A percentile compares a stretch with the other conserved stretches of the same genome.
phyloP scores from a whole-genome alignment of 2,888 invertebrate genomes.

The Priocnemis perturbator region DNA sequence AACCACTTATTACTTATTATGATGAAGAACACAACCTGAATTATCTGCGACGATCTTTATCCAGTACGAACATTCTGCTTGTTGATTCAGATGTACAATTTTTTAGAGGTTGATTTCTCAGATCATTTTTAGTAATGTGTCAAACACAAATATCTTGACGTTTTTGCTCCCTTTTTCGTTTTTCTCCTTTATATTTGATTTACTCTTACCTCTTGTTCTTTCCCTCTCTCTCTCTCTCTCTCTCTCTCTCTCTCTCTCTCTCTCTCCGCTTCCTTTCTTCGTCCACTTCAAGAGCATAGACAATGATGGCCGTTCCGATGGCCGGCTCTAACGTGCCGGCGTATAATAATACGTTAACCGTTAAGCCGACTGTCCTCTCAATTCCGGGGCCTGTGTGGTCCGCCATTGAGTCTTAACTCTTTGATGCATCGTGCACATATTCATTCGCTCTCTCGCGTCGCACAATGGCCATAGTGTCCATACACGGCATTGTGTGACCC shows the following conservation, averaged over 20 bases:
- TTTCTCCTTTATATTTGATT: too few species aligned
- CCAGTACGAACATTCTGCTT: too few species aligned
- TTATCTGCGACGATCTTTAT: too few species aligned
- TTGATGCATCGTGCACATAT: constrained; percentile 66
- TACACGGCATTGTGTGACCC: constrained; percentile 61
- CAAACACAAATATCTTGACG: too few species aligned
- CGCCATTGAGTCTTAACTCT: constrained; percentile 66
- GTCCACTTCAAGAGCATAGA: constrained; percentile 37
- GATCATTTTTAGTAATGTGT: too few species aligned
- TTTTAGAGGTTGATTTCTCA: too few species aligned
- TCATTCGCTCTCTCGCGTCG: constrained; percentile 56
- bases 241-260: neutral
- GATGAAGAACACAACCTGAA: too few species aligned
- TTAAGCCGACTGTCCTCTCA: constrained; percentile 64
- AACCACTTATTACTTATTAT: too few species aligned
- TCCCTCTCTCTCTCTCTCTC: neutral
- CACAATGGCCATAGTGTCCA: constrained; percentile 65
- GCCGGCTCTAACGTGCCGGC: constrained; percentile 47
- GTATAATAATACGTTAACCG: constrained; percentile 62
- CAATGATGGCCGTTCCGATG: constrained; percentile 50
- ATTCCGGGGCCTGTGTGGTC: constrained; percentile 64
- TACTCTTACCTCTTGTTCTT: too few species aligned
- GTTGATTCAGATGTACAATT: too few species aligned
- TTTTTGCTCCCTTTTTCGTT: too few species aligned
- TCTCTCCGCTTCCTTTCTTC: neutral